Evolutionary conservation across 1,140 invertebrate genomes (phyloP).

Genomic region (Trichogramma pretiosum): DNA sequence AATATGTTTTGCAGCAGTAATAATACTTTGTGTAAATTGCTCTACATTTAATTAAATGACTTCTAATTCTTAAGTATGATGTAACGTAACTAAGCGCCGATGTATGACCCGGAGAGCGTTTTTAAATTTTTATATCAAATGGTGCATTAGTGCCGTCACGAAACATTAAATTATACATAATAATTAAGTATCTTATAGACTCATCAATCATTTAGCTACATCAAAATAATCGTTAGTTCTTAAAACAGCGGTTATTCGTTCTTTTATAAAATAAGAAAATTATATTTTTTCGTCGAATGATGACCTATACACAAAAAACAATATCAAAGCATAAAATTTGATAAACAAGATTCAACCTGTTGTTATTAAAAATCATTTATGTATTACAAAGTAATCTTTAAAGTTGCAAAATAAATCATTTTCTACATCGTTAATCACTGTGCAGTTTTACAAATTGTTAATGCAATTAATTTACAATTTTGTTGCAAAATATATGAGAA

Average conservation of each 20-base stretch:
- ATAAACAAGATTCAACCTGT: too few species aligned
- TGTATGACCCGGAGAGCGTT: constrained; percentile 7
- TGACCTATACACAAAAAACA: too few species aligned
- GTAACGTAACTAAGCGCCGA: constrained; percentile 10
- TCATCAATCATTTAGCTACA: background rate
- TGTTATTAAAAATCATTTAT: too few species aligned
- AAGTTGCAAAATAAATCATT: too few species aligned
- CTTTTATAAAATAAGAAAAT: too few species aligned
- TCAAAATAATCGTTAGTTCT: too few species aligned
- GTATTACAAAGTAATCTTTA: too few species aligned
- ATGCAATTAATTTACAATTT: constrained; percentile 11
- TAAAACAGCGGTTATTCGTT: too few species aligned
- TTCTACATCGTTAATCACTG: constrained; percentile 7
- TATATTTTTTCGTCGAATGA: too few species aligned
- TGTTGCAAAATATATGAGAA: constrained; percentile 2
- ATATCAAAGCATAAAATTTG: too few species aligned
- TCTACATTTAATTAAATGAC: constrained; percentile 13
- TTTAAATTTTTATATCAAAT: constrained; percentile 15
- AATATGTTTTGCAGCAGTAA: constrained; percentile 6
- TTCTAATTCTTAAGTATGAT: background rate
- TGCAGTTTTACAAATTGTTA: background rate
- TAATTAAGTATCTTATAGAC: background rate
- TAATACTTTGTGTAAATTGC: constrained; percentile 9
- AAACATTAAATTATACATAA: background rate
- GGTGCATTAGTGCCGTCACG: too few species aligned